Conservation (phyloP, 2,888 invertebrate genomes). For the Acanthosoma haemorrhoidale region DNA sequence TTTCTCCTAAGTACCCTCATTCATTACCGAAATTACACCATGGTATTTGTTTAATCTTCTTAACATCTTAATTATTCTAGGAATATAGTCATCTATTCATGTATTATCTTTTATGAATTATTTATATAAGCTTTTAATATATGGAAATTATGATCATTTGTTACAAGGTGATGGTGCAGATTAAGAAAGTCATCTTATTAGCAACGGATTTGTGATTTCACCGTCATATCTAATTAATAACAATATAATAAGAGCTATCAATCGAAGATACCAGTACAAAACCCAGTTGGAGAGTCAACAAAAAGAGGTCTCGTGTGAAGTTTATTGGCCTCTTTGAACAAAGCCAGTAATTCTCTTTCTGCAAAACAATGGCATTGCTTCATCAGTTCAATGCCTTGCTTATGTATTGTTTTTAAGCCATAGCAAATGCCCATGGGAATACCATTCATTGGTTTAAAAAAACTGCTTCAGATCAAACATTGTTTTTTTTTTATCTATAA, state of each 20-base stretch:
- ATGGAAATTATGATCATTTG: background rate
- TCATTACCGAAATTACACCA: no score
- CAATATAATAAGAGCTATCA: no score
- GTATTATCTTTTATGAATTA: background rate
- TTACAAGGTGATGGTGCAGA: background rate
- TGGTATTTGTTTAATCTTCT: no score
- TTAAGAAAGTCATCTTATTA: background rate
- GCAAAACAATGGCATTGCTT: background rate
- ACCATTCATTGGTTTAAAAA: no score
- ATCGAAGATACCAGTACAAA: no score
- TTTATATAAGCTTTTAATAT: background rate
- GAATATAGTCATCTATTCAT: background rate
- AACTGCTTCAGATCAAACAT: no score
- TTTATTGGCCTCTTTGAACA: background rate
- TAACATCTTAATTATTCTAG: no score
- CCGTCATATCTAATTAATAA: background rate
- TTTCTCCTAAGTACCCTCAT: no score
- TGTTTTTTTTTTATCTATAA: no score
- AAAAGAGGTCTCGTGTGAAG: background rate
- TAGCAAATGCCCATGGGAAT: no score
- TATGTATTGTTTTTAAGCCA: background rate
- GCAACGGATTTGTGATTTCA: background rate
- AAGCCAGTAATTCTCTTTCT: background rate
- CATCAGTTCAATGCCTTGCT: background rate
- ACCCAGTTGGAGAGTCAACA: no score